These are phyloP conservation scores for Torymus tubicola DNA, from an alignment of 2,888 invertebrate species.

Conservation along the genomic window DNA sequence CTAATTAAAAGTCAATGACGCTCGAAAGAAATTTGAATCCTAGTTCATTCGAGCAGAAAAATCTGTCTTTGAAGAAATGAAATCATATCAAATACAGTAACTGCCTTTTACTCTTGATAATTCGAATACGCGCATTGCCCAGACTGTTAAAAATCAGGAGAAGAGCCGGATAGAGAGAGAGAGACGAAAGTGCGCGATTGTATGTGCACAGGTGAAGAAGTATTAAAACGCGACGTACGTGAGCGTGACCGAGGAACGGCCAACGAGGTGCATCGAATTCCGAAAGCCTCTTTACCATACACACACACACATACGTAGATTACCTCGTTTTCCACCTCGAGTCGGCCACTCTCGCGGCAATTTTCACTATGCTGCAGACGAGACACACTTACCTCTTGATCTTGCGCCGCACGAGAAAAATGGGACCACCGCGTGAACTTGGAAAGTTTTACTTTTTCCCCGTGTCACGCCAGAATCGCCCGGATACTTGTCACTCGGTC, in stretches of 20 bases:
- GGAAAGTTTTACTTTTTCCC: conserved; percentile 17
- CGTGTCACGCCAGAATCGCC: too few relatives aligned
- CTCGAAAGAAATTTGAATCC: too few relatives aligned
- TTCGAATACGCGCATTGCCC: too few relatives aligned
- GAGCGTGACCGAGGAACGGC: not conserved
- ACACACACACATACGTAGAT: not conserved
- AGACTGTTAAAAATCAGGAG: not conserved
- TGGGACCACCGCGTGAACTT: conserved; percentile 7
- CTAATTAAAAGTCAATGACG: too few relatives aligned
- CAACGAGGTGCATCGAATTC: conserved; percentile 37
- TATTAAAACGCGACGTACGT: not conserved
- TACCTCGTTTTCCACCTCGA: conserved; percentile 9
- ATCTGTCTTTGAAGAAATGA: too few relatives aligned
- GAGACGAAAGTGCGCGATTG: not conserved
- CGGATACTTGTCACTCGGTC: too few relatives aligned
- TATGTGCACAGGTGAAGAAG: not conserved
- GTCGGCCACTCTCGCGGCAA: not conserved
- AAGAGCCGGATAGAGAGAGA: not conserved
- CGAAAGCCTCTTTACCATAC: conserved; percentile 22
- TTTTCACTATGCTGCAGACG: not conserved
- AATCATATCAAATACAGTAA: too few relatives aligned
- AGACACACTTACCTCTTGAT: conserved; percentile 39
- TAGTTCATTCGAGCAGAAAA: too few relatives aligned
- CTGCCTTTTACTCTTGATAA: too few relatives aligned
- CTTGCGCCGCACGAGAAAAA: conserved; percentile 26